Evolutionary conservation across 2,888 invertebrate species (phyloP).

Genomic region (Hypselothyrea guttata): DNA sequence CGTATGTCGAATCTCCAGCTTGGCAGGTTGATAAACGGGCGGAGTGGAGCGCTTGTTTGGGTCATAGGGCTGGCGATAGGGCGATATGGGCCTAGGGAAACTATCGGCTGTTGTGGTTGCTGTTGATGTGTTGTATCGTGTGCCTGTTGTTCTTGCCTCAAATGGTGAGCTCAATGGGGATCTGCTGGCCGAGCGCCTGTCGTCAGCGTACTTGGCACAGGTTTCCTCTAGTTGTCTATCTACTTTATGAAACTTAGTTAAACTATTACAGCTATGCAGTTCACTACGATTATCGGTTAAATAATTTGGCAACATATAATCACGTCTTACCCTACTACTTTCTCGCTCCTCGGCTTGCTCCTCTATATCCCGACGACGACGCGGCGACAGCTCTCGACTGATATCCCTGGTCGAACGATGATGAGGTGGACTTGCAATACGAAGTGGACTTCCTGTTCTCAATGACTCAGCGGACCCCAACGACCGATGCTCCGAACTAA

Average conservation of each 20-base stretch:
- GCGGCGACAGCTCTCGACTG: slow-evolving; percentile 80
- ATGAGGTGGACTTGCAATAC: slow-evolving; percentile 71
- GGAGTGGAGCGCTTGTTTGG: slow-evolving; percentile 61
- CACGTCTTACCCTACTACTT: slow-evolving; percentile 82
- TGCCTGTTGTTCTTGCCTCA: slow-evolving; percentile 59
- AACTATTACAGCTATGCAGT: slow-evolving; percentile 79
- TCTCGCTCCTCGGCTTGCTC: slow-evolving; percentile 81
- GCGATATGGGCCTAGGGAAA: slow-evolving; percentile 68
- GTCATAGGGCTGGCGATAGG: slow-evolving; percentile 74
- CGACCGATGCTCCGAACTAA: slow-evolving; percentile 75
- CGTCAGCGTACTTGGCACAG: slow-evolving; percentile 74
- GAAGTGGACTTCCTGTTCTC: slow-evolving; percentile 69
- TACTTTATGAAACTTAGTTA: slow-evolving; percentile 82
- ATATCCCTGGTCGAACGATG: slow-evolving; percentile 77
- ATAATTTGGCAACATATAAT: slow-evolving; percentile 81
- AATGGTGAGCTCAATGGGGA: slow-evolving; percentile 76
- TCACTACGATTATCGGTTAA: slow-evolving; percentile 77
- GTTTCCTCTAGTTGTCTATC: slow-evolving; percentile 82
- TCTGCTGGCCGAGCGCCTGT: slow-evolving; percentile 74
- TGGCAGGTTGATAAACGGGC: slow-evolving; percentile 79
- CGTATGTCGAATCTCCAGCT: slow-evolving; percentile 81
- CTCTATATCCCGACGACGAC: slow-evolving; percentile 76
- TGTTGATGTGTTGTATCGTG: slow-evolving; percentile 49
- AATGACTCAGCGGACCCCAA: slow-evolving; percentile 76
- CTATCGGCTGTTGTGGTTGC: slow-evolving; percentile 40